Conservation (phyloP, 2,113 vertebrate species). For the Dryoscopus gambensis region DNA sequence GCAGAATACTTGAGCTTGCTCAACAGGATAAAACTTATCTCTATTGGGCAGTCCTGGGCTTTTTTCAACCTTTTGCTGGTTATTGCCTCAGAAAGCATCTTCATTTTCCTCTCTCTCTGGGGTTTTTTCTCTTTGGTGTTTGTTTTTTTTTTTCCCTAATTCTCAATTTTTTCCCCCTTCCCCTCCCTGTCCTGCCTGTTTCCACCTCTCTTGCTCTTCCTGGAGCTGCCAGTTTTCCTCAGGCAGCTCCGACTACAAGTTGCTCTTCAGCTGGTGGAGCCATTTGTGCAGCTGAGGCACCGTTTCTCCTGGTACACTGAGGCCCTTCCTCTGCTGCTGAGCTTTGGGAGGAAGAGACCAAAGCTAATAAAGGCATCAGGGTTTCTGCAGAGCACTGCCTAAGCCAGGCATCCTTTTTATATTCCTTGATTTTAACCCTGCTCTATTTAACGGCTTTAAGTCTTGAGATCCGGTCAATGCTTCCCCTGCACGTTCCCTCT, state of each 20-base stretch:
- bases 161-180: not conserved
- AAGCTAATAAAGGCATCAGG: not conserved
- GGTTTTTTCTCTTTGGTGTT: not conserved
- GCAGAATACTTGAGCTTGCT: not conserved
- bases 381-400: constrained; percentile 18
- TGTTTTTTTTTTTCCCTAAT: accelerated
- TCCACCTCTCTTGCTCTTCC: not conserved
- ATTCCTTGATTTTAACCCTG: constrained; percentile 16
- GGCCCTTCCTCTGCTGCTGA: constrained; percentile 12
- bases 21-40: not conserved
- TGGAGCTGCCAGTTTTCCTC: not conserved
- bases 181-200: not conserved
- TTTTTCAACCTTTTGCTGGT: not conserved
- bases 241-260: not conserved
- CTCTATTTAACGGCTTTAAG: constrained; percentile 17
- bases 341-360: constrained; percentile 30
- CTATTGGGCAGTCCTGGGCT: accelerated
- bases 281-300: not conserved
- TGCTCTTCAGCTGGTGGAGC: not conserved
- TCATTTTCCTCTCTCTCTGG: not conserved
- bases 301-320: not conserved
- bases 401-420: not conserved
- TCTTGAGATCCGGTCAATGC: not conserved
- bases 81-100: not conserved
- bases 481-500: not conserved